Conservation (phyloP, 2,888 invertebrate genomes). For the Tyria jacobaeae region DNA sequence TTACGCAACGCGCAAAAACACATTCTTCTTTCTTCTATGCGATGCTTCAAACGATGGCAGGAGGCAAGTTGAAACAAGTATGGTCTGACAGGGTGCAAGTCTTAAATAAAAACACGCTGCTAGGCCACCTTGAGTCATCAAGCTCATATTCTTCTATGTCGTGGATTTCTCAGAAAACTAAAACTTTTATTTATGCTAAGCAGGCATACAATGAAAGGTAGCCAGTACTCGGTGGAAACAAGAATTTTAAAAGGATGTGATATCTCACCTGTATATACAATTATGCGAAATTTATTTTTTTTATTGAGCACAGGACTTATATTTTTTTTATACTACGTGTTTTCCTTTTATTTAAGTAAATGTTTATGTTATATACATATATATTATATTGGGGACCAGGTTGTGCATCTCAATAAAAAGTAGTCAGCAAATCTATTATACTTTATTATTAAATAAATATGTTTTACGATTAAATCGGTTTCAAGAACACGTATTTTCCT, state of each 20-base stretch:
- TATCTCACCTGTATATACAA: too few species aligned
- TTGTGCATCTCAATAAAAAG: too few species aligned
- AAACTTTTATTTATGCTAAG: neutral
- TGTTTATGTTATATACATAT: too few species aligned
- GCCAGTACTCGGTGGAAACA: neutral
- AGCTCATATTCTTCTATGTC: constrained; percentile 48
- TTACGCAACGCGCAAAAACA: neutral
- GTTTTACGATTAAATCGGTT: too few species aligned
- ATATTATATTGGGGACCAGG: too few species aligned
- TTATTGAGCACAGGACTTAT: too few species aligned
- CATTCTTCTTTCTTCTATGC: constrained; percentile 26
- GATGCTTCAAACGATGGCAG: constrained; percentile 46
- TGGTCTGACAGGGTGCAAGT: constrained; percentile 88
- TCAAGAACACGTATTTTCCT: neutral
- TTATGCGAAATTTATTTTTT: too few species aligned
- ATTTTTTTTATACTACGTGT: too few species aligned
- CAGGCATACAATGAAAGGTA: neutral
- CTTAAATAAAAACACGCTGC: constrained; percentile 86
- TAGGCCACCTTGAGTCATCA: constrained; percentile 86
- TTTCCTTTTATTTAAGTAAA: too few species aligned
- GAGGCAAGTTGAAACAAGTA: constrained; percentile 83
- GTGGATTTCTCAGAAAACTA: neutral
- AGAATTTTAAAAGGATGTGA: too few species aligned
- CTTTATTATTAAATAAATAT: too few species aligned
- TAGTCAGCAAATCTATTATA: too few species aligned